Conservation (phyloP, 2,888 invertebrate genomes). For the Apotomis turbidana region DNA sequence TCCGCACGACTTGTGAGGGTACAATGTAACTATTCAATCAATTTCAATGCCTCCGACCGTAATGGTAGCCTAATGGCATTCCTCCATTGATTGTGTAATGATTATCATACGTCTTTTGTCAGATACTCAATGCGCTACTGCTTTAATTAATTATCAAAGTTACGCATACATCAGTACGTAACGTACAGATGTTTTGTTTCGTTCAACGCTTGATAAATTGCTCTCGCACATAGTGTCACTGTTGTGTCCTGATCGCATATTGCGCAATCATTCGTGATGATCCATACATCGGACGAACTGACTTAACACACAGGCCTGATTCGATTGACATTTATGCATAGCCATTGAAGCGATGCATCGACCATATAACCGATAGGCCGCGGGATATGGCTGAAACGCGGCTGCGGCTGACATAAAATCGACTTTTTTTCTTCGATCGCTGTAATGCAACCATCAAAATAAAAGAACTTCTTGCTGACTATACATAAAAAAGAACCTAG, state of each 20-base stretch:
- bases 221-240: neutral
- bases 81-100: conserved; percentile 22
- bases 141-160: conserved; percentile 13
- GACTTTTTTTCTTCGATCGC: no score
- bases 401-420: no score
- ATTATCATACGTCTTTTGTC: conserved; percentile 21
- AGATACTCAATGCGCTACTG: conserved; percentile 21
- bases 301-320: no score
- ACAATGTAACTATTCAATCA: conserved; percentile 20
- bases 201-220: neutral
- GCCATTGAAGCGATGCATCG: no score
- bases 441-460: no score
- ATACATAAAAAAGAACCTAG: no score
- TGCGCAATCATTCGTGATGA: no score
- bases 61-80: conserved; percentile 30
- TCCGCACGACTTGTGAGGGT: conserved; percentile 1
- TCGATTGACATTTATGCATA: no score
- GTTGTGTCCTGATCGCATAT: neutral
- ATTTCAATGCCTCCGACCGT: conserved; percentile 17
- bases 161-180: neutral
- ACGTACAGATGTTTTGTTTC: neutral
- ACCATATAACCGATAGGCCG: no score
- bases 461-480: no score
- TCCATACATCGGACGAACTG: no score
- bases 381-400: no score